These are phyloP conservation scores for Micrasema minimum DNA, from an alignment of 1,140 invertebrate species.

Conservation along the genomic window DNA sequence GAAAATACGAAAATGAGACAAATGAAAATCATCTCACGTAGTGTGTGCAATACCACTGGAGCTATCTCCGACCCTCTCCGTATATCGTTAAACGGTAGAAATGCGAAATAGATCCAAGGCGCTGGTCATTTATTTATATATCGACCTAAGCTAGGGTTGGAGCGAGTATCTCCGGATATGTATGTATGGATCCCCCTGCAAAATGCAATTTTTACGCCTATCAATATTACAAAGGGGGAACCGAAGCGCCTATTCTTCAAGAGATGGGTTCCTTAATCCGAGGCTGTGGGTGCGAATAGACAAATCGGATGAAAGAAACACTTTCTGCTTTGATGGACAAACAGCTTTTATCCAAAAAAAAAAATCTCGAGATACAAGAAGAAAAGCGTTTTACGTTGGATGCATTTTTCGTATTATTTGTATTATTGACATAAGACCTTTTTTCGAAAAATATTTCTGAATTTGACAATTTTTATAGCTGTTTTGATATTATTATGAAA, in stretches of 20 bases:
- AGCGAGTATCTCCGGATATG: not conserved
- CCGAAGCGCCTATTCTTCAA: constrained; percentile 12
- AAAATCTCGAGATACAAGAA: no score
- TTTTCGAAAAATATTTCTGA: no score
- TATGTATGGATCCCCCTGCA: constrained; percentile 10
- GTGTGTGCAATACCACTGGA: constrained; percentile 7
- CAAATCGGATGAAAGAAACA: constrained; percentile 28
- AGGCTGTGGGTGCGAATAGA: constrained; percentile 12
- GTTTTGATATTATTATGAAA: no score
- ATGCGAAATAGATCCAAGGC: constrained; percentile 51
- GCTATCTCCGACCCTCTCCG: constrained; percentile 47
- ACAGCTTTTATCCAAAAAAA: no score
- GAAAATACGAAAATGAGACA: no score
- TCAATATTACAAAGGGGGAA: constrained; percentile 46
- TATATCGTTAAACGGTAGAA: constrained; percentile 47
- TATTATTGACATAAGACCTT: no score
- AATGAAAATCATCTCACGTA: constrained; percentile 41
- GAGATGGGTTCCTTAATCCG: constrained; percentile 13
- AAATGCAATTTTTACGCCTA: constrained; percentile 52
- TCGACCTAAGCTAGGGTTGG: constrained; percentile 9
- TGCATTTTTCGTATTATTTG: no score
- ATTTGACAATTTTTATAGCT: no score
- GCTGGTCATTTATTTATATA: constrained; percentile 52
- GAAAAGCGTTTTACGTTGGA: no score
- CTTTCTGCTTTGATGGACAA: constrained; percentile 15